Conservation (phyloP, 2,797 vertebrate genomes). For the Galaxias olidus region DNA sequence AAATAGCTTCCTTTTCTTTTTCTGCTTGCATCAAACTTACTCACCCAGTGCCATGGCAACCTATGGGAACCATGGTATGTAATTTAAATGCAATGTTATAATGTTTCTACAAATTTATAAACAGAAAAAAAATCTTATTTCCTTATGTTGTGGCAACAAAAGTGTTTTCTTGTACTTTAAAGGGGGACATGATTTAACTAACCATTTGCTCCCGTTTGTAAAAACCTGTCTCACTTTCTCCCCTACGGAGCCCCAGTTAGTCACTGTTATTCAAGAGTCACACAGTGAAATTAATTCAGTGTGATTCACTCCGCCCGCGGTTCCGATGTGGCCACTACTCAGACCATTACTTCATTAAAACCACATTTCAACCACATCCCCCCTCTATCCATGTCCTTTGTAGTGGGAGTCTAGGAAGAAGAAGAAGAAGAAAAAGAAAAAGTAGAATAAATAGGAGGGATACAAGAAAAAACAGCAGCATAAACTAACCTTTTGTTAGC, state of each 20-base stretch:
- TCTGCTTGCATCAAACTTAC: too few species aligned
- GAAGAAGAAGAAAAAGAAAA: not conserved
- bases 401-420: not conserved
- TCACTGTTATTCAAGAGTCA: too few species aligned
- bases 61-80: too few species aligned
- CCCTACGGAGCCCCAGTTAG: constrained; percentile 4
- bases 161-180: too few species aligned
- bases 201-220: too few species aligned
- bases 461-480: constrained; percentile 39
- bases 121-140: too few species aligned
- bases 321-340: constrained; percentile 31
- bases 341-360: constrained; percentile 28
- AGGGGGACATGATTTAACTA: too few species aligned
- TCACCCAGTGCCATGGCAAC: too few species aligned
- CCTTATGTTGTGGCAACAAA: too few species aligned
- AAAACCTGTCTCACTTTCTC: constrained; percentile 10
- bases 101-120: too few species aligned
- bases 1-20: not conserved
- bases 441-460: not conserved
- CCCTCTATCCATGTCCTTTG: constrained; percentile 5
- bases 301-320: constrained; percentile 32
- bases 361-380: constrained; percentile 37
- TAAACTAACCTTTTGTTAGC: constrained; percentile 62
- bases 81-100: too few species aligned
- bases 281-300: not conserved